Base-by-base conservation (phyloP, 2,113 vertebrate genomes). In the Malurus cyaneus region DNA sequence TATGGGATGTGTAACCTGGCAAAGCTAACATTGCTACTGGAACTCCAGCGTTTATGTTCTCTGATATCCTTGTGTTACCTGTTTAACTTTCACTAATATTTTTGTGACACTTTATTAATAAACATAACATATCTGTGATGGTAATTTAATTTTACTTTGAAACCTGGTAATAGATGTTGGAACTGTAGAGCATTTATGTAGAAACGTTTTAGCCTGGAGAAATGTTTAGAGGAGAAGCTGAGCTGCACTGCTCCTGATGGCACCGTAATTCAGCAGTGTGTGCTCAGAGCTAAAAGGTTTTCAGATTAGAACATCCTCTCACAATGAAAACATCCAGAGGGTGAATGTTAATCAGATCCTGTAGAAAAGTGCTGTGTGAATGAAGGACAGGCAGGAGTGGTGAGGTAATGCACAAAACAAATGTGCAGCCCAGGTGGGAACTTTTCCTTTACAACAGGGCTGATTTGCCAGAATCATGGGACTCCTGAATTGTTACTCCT, bases 101-200 rank as follows among this genome's bases (percentile, higher is more conserved):
- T 95, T 87, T 78, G 69, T 86, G 78, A 65, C 88, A 76, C 88
- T 87, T 93, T 80, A 94, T 96, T 96, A 96, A 92, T 93, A 82
- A 95, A 93, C 87, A 60, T 74, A 61, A 69, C 0, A 5, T 96
- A 54, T n/a, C 41, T 12, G 7, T 86, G 78, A 50, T 1, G 18
- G 56, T 88, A 88, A 96, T 93, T 94, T 73, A 59, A 82, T 94
- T 97, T 94, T 61, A 16, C 92, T 86, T 28, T 62, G 59, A 91
- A 92, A 91, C 42, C 25, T 76, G 46, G 74, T 89, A 92, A 85
- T 76, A 92, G 93, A 92, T 91, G 73, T 86, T 82, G 60, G 80
- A 92, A n/a, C 70, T 57, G 61, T 29, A 56, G 49, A 59, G 31
- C 65, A 21, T 76, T 94, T 79, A 64, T 39, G 39, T 44, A 26